Evolutionary conservation across 2,888 invertebrate genomes (phyloP).

Genomic region (Chrysolina americana): DNA sequence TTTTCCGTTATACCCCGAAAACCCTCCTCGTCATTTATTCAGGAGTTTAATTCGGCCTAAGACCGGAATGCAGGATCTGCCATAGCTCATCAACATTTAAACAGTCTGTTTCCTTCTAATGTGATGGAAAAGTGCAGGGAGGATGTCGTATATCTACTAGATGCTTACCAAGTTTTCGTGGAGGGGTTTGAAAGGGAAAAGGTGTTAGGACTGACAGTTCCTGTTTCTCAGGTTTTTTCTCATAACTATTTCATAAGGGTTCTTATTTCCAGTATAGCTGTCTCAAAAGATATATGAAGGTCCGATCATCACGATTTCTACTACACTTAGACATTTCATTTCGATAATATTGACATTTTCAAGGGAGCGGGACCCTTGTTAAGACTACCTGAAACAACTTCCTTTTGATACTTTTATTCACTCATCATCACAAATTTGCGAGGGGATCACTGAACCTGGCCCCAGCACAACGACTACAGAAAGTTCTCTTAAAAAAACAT

Average conservation of each 20-base stretch:
- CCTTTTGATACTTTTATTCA: too few relatives aligned
- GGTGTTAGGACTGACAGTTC: slow-evolving; percentile 13
- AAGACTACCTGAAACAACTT: too few relatives aligned
- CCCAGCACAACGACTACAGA: too few relatives aligned
- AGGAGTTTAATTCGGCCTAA: slow-evolving; percentile 26
- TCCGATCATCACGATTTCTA: background rate
- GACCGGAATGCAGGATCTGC: background rate
- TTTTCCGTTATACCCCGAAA: slow-evolving; percentile 22
- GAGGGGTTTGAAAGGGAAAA: slow-evolving; percentile 21
- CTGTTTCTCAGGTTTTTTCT: background rate
- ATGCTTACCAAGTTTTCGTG: slow-evolving; percentile 1
- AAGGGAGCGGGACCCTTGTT: too few relatives aligned
- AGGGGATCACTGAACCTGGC: too few relatives aligned
- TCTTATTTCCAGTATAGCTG: background rate
- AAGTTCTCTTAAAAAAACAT: too few relatives aligned
- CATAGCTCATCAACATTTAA: slow-evolving; percentile 26
- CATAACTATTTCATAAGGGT: slow-evolving; percentile 17
- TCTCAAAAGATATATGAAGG: background rate
- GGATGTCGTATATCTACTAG: slow-evolving; percentile 4
- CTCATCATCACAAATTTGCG: too few relatives aligned
- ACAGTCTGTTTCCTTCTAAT: slow-evolving; percentile 7
- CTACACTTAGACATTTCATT: too few relatives aligned
- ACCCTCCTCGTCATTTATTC: slow-evolving; percentile 25
- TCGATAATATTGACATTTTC: too few relatives aligned
- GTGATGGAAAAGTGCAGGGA: slow-evolving; percentile 4